Evolutionary conservation across 2,888 invertebrate species (phyloP).

Genomic region (Hydriomena furcata): DNA sequence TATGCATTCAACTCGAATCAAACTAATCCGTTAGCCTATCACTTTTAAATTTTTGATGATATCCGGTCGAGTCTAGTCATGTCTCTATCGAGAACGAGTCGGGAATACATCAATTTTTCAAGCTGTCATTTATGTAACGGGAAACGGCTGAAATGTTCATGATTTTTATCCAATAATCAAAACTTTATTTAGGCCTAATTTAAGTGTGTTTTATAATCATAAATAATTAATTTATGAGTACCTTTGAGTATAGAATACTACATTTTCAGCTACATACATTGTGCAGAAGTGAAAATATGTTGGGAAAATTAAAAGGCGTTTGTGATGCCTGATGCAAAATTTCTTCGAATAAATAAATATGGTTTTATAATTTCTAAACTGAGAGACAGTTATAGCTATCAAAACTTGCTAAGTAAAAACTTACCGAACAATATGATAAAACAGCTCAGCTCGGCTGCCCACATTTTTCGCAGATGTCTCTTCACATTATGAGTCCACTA

Average conservation of each 20-base stretch:
- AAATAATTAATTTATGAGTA: no score
- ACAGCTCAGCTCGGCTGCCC: slow-evolving; percentile 76
- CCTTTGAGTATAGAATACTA: no score
- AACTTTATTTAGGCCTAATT: background rate
- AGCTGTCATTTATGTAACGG: slow-evolving; percentile 27
- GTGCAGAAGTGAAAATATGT: no score
- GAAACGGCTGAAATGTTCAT: slow-evolving; percentile 17
- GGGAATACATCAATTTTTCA: slow-evolving; percentile 30
- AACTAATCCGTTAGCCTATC: slow-evolving; percentile 11
- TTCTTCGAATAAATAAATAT: no score
- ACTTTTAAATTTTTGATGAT: slow-evolving; percentile 24
- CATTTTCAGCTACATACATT: no score
- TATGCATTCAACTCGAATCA: background rate
- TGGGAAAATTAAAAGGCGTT: no score
- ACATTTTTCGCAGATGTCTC: slow-evolving; percentile 60
- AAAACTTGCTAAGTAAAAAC: slow-evolving; percentile 41
- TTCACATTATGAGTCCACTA: slow-evolving; percentile 69
- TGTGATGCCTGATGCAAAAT: no score
- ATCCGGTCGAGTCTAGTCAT: slow-evolving; percentile 18
- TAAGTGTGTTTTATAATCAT: no score
- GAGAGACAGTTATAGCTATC: no score
- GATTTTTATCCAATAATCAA: slow-evolving; percentile 5
- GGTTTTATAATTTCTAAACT: no score
- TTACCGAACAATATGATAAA: slow-evolving; percentile 77
- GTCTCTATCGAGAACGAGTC: slow-evolving; percentile 19